phyloP scores from a whole-genome alignment of 2,113 vertebrate genomes.

The Rhinopithecus roxellana region DNA sequence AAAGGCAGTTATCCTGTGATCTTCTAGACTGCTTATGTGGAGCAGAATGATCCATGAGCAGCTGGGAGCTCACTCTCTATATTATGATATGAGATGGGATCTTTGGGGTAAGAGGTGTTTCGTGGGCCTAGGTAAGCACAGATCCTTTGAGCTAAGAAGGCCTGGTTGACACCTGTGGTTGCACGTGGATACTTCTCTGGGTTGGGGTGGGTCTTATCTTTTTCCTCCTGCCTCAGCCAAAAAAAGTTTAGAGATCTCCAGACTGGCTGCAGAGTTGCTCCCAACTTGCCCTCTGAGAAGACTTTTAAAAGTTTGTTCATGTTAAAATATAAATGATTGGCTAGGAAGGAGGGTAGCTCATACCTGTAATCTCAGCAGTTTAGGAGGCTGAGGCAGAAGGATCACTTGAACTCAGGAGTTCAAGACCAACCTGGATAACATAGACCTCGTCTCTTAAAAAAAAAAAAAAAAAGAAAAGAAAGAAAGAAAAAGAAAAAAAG shows the following conservation, averaged over 20 bases:
- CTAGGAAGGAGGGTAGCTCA: background rate
- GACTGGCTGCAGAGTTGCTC: background rate
- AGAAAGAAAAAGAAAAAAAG: too few species aligned
- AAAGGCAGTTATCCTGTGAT: background rate
- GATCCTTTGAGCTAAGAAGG: background rate
- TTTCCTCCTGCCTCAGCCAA: background rate
- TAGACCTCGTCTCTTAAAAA: too few species aligned
- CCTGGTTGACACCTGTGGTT: background rate
- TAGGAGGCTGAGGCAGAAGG: too few species aligned
- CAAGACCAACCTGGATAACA: too few species aligned
- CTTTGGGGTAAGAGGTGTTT: background rate
- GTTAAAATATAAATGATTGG: slow-evolving; percentile 33
- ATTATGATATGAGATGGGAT: background rate
- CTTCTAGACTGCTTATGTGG: background rate
- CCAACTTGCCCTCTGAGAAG: slow-evolving; percentile 1
- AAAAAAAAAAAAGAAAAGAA: too few species aligned
- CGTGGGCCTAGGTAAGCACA: background rate
- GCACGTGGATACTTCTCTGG: background rate
- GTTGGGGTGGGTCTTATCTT: background rate
- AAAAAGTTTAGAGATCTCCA: background rate
- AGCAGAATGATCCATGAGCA: background rate
- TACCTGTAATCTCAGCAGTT: too few species aligned
- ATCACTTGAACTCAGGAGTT: too few species aligned
- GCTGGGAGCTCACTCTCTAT: background rate
- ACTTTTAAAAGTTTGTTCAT: background rate